Evolutionary conservation across 2,113 vertebrate species (phyloP).

Genomic region (Archilochus colubris): DNA sequence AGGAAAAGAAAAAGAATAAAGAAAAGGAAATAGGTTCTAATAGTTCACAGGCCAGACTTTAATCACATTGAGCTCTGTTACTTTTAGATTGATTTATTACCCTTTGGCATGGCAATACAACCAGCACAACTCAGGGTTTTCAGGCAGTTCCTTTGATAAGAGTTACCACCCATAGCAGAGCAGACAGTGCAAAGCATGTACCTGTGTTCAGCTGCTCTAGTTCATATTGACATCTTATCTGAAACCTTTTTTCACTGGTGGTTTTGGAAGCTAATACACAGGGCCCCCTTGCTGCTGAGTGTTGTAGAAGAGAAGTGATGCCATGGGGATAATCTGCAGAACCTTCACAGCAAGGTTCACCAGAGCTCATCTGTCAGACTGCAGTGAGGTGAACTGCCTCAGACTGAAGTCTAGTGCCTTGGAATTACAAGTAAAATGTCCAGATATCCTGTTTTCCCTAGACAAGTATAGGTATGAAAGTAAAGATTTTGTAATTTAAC

Average conservation of each 20-base stretch:
- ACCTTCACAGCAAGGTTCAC: not conserved
- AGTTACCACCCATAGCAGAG: not conserved
- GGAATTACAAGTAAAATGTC: not conserved
- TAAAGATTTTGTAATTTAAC: not conserved
- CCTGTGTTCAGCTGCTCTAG: not conserved
- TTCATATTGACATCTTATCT: not conserved
- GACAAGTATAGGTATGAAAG: not conserved
- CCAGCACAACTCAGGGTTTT: not conserved
- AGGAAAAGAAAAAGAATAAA: no score
- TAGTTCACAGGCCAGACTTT: not conserved
- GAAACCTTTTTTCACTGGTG: not conserved
- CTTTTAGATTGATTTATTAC: not conserved
- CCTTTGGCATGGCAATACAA: not conserved
- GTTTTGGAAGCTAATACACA: not conserved
- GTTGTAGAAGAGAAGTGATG: not conserved
- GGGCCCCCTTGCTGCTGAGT: not conserved
- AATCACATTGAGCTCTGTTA: not conserved
- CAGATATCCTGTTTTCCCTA: not conserved
- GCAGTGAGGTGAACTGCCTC: not conserved
- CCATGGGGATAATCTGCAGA: not conserved
- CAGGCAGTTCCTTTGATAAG: not conserved
- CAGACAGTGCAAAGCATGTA: fast-evolving
- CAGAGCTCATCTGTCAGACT: not conserved
- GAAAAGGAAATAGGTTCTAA: not conserved
- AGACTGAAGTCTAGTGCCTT: not conserved